A percentile compares a stretch with the other conserved stretches of the same genome.
Evolutionary conservation across 2,113 vertebrate species (phyloP).

Genomic region (Willisornis vidua): DNA sequence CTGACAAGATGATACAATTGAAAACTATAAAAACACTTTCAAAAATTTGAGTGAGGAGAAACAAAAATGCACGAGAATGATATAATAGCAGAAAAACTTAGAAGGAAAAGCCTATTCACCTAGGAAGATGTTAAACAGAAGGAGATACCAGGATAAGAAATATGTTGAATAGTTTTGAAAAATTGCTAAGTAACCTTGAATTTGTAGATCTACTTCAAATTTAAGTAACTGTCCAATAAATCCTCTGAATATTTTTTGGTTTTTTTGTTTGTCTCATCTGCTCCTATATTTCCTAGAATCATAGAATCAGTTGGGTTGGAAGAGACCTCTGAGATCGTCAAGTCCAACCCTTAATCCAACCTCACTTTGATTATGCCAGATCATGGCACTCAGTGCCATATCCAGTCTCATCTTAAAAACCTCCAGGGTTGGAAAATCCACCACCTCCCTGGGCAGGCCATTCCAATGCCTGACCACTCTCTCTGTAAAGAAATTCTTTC

Average conservation of each 20-base stretch:
- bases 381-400: too few relatives aligned
- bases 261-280: neutral
- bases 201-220: neutral
- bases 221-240: neutral
- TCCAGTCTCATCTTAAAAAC: too few relatives aligned
- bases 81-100: neutral
- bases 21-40: neutral
- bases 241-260: neutral
- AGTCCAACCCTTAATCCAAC: too few relatives aligned
- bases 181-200: neutral
- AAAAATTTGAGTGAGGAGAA: neutral
- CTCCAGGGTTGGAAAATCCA: too few relatives aligned
- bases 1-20: neutral
- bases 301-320: too few relatives aligned
- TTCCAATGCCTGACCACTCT: too few relatives aligned
- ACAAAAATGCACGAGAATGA: neutral
- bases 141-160: neutral
- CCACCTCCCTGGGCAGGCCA: too few relatives aligned
- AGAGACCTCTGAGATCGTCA: too few relatives aligned
- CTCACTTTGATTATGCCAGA: too few relatives aligned
- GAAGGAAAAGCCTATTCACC: neutral
- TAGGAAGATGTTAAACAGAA: neutral
- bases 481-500: too few relatives aligned
- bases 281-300: neutral
- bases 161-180: neutral